Evolutionary conservation across 1,140 invertebrate genomes (phyloP), one percentile per base, ranked within the genome.

Genomic region (Camponotus vicinus): DNA sequence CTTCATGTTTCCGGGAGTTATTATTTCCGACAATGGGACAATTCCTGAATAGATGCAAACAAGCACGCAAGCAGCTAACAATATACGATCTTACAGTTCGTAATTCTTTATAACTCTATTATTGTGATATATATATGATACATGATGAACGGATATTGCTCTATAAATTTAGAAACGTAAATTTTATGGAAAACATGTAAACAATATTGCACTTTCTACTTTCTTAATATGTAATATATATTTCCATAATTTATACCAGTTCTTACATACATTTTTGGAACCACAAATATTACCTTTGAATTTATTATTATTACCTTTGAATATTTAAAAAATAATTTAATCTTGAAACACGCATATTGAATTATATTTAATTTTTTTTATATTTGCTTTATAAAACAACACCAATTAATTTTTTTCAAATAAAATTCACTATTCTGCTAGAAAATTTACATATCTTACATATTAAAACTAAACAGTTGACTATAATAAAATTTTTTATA

Each of bases 31-130:
- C 85, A 90, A 90, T 76, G 75, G 79, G 57, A 85, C 75, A 70
- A 80, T 89, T 86, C 66, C 42, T 77, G 77, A 66, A 89, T 89
- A 83, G 70, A 45, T 73, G 52, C 75, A 89, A 86, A 69, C 34
- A 86, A 89, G 87, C 88, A 88, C 87, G 88, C 88, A 84, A 89
- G 69, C 61, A 57, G 27, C 70, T 86, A 86, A 82, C 76, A 86
- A 86, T 59, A 32, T 66, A 84, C 79, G 49, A 57, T 61, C 32
- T 52, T 55, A 40, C 7, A 15, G 52, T 6, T 7, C 15, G 66
- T 59, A 49, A 49, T 85, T 85, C 55, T 27, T 75, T 42, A 18
- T 7, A 34, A 52, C 49, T 52, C 49, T 55, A 3, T 21, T 59
- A 61, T 52, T 63, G 13, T 27, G 37, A 7, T 85, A 42, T 78